Conservation (phyloP, 2,797 vertebrate species). For the Chiroxiphia lanceolata region DNA sequence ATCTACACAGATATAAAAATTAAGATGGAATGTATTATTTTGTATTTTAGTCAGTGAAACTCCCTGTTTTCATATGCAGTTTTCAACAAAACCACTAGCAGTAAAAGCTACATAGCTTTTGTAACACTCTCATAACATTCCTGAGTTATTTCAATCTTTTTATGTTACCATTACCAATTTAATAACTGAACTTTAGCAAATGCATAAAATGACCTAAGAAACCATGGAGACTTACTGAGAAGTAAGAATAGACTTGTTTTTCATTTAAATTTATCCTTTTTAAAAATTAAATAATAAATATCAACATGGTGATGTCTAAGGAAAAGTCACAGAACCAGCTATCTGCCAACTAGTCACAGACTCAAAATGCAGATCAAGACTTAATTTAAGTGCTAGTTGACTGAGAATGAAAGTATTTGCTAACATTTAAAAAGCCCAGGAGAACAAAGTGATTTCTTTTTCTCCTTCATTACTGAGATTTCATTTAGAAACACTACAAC, state of each 20-base stretch:
- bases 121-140: neutral
- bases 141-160: neutral
- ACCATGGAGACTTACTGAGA: neutral
- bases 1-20: neutral
- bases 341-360: neutral
- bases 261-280: neutral
- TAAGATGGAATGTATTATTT: neutral
- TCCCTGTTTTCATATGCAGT: neutral
- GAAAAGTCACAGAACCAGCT: neutral
- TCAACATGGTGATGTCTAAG: neutral
- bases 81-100: neutral
- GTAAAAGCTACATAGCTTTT: neutral
- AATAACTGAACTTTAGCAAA: neutral
- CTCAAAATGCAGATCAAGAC: neutral
- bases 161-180: neutral
- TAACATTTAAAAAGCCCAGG: neutral
- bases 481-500: neutral
- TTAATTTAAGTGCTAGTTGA: neutral
- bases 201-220: neutral
- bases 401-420: neutral
- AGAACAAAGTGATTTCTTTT: neutral
- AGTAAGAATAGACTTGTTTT: neutral
- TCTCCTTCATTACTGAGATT: neutral
- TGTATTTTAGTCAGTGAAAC: conserved; percentile 18
- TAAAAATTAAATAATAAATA: neutral